phyloP scores from a whole-genome alignment of 2,113 vertebrate genomes.

The Hydrochoerus hydrochaeris region DNA sequence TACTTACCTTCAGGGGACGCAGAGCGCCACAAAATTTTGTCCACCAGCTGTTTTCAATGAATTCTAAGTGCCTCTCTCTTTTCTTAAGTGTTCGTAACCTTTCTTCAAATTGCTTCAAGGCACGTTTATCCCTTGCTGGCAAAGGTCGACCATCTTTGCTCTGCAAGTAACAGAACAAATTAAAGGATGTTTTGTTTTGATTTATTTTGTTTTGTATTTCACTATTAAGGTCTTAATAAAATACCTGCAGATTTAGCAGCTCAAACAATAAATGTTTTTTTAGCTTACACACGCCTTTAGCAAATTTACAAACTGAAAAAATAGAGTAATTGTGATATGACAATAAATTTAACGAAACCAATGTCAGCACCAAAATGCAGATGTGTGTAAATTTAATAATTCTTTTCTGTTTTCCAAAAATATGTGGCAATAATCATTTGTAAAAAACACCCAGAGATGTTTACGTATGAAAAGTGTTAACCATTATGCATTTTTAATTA shows the following conservation, averaged over 20 bases:
- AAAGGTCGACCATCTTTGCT: constrained; percentile 96
- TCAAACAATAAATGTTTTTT: constrained; percentile 6
- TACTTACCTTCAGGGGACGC: constrained; percentile 94
- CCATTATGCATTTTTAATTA: background rate
- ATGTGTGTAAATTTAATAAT: background rate
- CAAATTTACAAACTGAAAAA: constrained; percentile 24
- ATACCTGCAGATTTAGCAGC: constrained; percentile 27
- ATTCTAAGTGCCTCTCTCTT: constrained; percentile 93
- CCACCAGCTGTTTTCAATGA: constrained; percentile 96
- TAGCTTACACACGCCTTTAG: background rate
- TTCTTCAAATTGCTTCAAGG: constrained; percentile 93
- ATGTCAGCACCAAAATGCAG: background rate
- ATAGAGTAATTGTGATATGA: background rate
- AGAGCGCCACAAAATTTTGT: constrained; percentile 93
- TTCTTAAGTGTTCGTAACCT: constrained; percentile 91
- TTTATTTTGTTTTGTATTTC: background rate
- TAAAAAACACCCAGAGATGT: background rate
- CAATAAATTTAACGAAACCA: background rate
- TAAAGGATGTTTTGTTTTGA: background rate
- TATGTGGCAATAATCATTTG: background rate
- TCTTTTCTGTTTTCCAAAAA: background rate
- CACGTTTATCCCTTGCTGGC: constrained; percentile 90
- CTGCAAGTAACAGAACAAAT: constrained; percentile 83
- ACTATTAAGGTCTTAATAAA: constrained; percentile 54
- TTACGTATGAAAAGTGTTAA: background rate